Evolutionary conservation across 1,140 invertebrate species (phyloP).

Genomic region (Brachionus asplanchnoidis): DNA sequence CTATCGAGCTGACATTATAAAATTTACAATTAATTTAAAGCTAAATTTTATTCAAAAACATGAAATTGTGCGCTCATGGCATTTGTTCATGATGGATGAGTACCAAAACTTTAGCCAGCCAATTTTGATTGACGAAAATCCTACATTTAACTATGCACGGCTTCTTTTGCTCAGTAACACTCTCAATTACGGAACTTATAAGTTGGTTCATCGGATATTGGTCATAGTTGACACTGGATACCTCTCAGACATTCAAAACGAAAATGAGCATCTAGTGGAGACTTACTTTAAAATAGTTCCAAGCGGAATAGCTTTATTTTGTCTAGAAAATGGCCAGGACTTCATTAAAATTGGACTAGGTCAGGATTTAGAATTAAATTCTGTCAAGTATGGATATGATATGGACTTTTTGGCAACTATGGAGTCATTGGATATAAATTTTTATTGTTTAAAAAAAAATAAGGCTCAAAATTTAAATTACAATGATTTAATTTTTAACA

Average conservation of each 20-base stretch:
- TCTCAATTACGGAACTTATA: background rate
- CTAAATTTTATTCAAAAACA: background rate
- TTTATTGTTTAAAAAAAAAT: background rate
- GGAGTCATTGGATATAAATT: background rate
- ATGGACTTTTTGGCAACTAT: background rate
- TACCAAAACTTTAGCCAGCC: background rate
- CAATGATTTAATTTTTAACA: background rate
- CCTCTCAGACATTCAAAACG: background rate
- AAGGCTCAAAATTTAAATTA: background rate
- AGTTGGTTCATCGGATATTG: background rate
- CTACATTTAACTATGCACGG: background rate
- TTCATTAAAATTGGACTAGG: background rate
- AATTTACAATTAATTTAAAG: background rate
- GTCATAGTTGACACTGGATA: background rate
- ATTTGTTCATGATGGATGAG: background rate
- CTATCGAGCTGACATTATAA: background rate
- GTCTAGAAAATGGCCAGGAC: background rate
- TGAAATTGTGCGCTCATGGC: background rate
- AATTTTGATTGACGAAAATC: background rate
- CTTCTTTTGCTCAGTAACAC: background rate
- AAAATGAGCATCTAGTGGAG: background rate
- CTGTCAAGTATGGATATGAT: constrained; percentile 7
- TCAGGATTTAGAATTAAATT: constrained; percentile 7
- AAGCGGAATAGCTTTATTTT: constrained; percentile 17
- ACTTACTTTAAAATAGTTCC: constrained; percentile 14